Percentiles rank a stretch among this genome's conserved stretches.
phyloP scores from a whole-genome alignment of 2,797 vertebrate species.

The Lerista edwardsae region DNA sequence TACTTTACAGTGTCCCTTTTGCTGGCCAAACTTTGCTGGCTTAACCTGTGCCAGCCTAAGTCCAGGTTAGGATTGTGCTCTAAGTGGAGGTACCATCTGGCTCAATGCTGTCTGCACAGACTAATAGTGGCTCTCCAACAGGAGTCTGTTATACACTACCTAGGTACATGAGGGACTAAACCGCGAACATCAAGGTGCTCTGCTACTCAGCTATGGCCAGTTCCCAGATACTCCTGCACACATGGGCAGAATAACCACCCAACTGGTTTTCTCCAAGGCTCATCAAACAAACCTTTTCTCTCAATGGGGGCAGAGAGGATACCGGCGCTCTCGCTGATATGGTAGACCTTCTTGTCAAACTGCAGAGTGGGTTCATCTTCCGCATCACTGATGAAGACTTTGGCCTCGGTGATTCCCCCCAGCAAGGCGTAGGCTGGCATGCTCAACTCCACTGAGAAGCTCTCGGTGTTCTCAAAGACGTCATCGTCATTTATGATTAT shows the following conservation, averaged over 20 bases:
- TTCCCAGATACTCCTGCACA: too few relatives aligned
- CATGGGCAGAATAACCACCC: neutral
- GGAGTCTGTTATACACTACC: too few relatives aligned
- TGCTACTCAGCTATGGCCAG: too few relatives aligned
- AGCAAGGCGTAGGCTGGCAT: slow-evolving; percentile 94
- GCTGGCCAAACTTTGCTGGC: too few relatives aligned
- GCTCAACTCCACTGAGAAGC: slow-evolving; percentile 91
- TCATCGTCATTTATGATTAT: slow-evolving; percentile 88
- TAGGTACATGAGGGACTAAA: too few relatives aligned
- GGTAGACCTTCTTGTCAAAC: slow-evolving; percentile 90
- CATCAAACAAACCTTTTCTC: slow-evolving; percentile 85
- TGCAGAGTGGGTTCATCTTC: slow-evolving; percentile 93
- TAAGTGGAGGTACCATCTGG: neutral
- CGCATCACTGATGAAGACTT: slow-evolving; percentile 85
- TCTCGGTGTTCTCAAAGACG: slow-evolving; percentile 88
- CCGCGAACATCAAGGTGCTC: too few relatives aligned
- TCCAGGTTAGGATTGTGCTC: too few relatives aligned
- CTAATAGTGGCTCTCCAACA: too few relatives aligned
- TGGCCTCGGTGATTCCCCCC: slow-evolving; percentile 81
- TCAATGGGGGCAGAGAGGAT: slow-evolving; percentile 85
- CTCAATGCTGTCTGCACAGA: too few relatives aligned
- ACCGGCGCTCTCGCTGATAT: slow-evolving; percentile 87
- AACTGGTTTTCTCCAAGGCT: neutral
- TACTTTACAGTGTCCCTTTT: too few relatives aligned
- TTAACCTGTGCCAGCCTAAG: too few relatives aligned